phyloP scores from a whole-genome alignment of 2,797 vertebrate species.

The Diceros bicornis region DNA sequence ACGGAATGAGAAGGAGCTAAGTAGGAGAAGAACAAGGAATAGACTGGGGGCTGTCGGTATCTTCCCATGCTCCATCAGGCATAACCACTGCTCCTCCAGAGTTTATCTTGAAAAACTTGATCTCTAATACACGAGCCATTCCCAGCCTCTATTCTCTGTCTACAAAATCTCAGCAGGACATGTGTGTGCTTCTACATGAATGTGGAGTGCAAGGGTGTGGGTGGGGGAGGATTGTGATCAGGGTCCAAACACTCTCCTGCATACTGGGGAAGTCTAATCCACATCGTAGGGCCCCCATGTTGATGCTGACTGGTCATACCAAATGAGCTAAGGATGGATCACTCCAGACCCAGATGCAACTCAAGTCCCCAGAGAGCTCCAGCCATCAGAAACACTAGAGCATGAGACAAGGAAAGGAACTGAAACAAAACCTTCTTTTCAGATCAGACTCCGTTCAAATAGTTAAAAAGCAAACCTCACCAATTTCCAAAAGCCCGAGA shows the following conservation, averaged over 20 bases:
- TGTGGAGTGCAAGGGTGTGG: not conserved
- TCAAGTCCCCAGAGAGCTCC: not conserved
- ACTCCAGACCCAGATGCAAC: not conserved
- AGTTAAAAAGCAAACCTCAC: not conserved
- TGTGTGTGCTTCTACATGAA: not conserved
- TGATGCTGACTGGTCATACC: not conserved
- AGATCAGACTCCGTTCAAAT: not conserved
- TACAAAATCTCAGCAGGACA: not conserved
- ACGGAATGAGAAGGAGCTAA: not conserved
- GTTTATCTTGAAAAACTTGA: not conserved
- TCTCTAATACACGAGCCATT: not conserved
- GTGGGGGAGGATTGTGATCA: not conserved
- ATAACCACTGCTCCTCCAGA: not conserved
- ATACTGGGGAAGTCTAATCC: not conserved
- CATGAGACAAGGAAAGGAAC: not conserved
- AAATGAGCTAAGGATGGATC: not conserved
- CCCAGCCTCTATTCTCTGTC: slow-evolving; percentile 17
- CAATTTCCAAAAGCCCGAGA: not conserved
- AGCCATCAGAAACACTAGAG: not conserved
- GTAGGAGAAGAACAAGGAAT: not conserved
- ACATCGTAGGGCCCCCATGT: not conserved
- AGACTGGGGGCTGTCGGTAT: not conserved
- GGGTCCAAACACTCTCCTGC: not conserved
- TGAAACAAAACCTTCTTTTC: not conserved
- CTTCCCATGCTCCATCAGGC: not conserved